These are phyloP conservation scores for Dasypogon diadema DNA, from an alignment of 2,888 invertebrate genomes.

Conservation along the genomic window DNA sequence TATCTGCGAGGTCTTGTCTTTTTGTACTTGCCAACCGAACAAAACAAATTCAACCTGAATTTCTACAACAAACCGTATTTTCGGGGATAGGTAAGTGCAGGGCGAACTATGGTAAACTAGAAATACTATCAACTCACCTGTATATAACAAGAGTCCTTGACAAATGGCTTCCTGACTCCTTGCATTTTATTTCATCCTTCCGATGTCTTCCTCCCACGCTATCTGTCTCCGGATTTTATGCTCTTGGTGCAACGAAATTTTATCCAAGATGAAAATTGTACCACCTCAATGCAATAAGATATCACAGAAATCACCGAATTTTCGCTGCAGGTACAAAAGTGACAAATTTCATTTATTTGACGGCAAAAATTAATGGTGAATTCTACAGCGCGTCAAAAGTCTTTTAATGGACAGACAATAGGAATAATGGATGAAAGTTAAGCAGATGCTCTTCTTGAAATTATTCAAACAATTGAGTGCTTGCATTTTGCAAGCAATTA, in stretches of 20 bases:
- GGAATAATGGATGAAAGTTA: too few species aligned
- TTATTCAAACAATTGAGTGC: too few species aligned
- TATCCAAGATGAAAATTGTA: slow-evolving; percentile 12
- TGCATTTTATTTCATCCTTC: slow-evolving; percentile 24
- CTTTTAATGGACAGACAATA: too few species aligned
- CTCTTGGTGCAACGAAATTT: slow-evolving; percentile 15
- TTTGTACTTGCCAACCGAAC: not conserved
- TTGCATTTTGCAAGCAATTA: too few species aligned
- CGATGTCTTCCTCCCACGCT: slow-evolving; percentile 10
- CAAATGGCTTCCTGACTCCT: slow-evolving; percentile 35
- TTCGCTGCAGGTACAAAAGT: slow-evolving; percentile 1
- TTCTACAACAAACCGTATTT: not conserved
- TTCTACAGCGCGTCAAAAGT: too few species aligned
- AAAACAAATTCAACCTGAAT: slow-evolving; percentile 19
- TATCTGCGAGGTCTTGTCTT: not conserved
- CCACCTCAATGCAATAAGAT: not conserved
- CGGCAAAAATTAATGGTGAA: not conserved
- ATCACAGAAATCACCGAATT: not conserved
- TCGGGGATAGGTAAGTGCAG: not conserved
- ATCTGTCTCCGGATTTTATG: slow-evolving; percentile 4
- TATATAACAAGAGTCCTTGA: slow-evolving; percentile 18
- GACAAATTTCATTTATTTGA: slow-evolving; percentile 25
- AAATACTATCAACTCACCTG: not conserved
- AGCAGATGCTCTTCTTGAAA: too few species aligned
- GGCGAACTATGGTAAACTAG: not conserved